phyloP scores from a whole-genome alignment of 1,140 invertebrate species.

The Agrypnia vestita region DNA sequence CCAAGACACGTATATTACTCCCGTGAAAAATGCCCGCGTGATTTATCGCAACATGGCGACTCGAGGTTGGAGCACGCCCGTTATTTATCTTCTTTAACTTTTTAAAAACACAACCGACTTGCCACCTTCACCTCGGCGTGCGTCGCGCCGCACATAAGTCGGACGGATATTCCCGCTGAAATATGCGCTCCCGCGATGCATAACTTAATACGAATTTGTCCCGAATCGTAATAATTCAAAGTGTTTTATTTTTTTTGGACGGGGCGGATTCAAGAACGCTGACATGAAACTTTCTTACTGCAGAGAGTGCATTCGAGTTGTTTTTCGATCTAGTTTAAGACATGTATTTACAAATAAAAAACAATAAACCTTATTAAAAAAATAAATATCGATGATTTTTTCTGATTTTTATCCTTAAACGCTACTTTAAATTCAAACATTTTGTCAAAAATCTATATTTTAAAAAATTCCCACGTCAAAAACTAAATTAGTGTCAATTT shows the following conservation, averaged over 20 bases:
- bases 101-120: conserved; percentile 52
- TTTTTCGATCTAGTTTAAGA: too few species aligned
- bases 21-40: conserved; percentile 60
- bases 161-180: conserved; percentile 32
- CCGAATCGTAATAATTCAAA: conserved; percentile 34
- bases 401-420: too few species aligned
- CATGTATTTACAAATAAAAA: too few species aligned
- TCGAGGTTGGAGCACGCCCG: conserved; percentile 50
- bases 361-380: too few species aligned
- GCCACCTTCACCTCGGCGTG: conserved; percentile 39
- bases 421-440: too few species aligned
- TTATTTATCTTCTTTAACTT: conserved; percentile 61
- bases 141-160: conserved; percentile 19
- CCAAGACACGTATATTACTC: conserved; percentile 61
- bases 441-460: too few species aligned
- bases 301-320: too few species aligned
- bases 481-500: too few species aligned
- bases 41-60: conserved; percentile 59
- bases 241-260: neutral
- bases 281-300: too few species aligned
- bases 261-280: neutral
- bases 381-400: too few species aligned
- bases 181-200: conserved; percentile 42
- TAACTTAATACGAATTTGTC: conserved; percentile 46
- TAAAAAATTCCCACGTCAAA: too few species aligned